Evolutionary conservation across 2,797 vertebrate genomes (phyloP), one percentile per base, ranked within the genome.

Genomic region (Falco berigora): DNA sequence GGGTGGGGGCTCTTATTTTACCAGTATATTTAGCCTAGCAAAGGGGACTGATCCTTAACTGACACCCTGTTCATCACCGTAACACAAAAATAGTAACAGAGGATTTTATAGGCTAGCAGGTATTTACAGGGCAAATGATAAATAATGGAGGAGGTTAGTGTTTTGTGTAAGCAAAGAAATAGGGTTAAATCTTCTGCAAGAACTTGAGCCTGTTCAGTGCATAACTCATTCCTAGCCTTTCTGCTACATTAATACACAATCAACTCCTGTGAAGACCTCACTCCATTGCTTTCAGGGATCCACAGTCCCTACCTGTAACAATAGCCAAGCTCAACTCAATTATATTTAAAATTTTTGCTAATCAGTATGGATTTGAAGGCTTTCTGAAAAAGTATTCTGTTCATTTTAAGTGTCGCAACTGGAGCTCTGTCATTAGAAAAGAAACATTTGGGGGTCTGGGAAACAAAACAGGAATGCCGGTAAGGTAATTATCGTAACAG

Each of bases 401-500:
- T 96, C 30, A 47, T 85, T 93, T 92, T 80, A 83, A 79, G 63
- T 86, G 84, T 47, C 72, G 6, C 82, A 86, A 88, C 64, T 97
- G 96, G 92, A 96, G 95, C 68, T 91, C 93, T 90, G 90, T 95
- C 93, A 95, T 96, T 97, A 96, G 92, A 92, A 96, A 96, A 94
- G 75, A 96, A 96, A 94, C 90, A 88, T 96, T 97, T 96, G 86
- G 84, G 72, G 93, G 93, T 93, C 96, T 97, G 78, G 68, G 93
- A 67, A 93, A 95, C 93, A 95, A 97, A 97, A 86, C 86, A 93
- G 93, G 88, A 97, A 92, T 92, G 85, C 62, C 62, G 83, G 94
- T 72, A 95, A 92, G 88, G 94, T 97, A 97, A 97, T 97, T 97
- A 97, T 97, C 96, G 78, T 94, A 97, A 94, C 64, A 97, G 97